These are phyloP conservation scores for Catamblyrhynchus diadema DNA, from an alignment of 2,797 vertebrate genomes.

Conservation along the genomic window DNA sequence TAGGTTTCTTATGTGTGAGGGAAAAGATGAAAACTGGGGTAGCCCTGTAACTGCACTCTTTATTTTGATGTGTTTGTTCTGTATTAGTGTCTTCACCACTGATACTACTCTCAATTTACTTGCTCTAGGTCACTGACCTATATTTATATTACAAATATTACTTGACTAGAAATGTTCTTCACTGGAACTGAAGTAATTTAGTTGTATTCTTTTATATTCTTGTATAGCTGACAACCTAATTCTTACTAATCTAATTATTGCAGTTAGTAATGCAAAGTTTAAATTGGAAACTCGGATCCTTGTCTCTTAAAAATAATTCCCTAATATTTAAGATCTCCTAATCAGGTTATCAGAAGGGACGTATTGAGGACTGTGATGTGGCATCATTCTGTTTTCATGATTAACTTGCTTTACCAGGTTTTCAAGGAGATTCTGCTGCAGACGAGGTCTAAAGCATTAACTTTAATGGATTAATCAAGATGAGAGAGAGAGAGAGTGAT, in stretches of 20 bases:
- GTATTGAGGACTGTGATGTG: neutral
- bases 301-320: neutral
- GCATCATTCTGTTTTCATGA: neutral
- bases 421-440: constrained; percentile 58
- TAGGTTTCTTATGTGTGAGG: neutral
- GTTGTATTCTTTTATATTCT: neutral
- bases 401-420: constrained; percentile 26
- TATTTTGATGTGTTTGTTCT: neutral
- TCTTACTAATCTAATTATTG: neutral
- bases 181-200: neutral
- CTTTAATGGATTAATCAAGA: constrained; percentile 35
- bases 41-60: neutral
- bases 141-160: neutral
- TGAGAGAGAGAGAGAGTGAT: neutral
- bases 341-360: neutral
- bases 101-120: neutral
- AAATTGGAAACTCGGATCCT: neutral
- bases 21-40: neutral
- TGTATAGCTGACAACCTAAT: neutral
- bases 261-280: neutral
- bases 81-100: neutral
- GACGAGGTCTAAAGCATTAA: constrained; percentile 12
- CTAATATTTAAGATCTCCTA: neutral
- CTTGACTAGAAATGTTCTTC: neutral
- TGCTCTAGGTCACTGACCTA: neutral